phyloP scores from a whole-genome alignment of 2,797 vertebrate genomes.

The Chloroceryle inda region DNA sequence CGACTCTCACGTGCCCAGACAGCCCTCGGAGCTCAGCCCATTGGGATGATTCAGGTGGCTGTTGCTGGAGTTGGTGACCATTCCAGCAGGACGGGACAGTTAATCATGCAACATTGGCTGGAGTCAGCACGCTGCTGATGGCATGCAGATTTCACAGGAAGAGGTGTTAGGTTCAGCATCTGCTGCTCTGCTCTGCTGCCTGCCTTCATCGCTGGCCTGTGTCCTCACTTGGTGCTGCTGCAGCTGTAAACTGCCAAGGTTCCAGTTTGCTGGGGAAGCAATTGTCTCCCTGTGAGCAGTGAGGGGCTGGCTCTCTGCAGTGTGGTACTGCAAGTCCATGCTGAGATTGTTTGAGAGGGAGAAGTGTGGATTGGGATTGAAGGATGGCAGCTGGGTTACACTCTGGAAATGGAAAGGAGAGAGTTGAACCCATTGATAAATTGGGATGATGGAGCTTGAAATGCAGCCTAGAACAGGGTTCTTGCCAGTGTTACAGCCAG shows the following conservation, averaged over 20 bases:
- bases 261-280: not conserved
- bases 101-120: not conserved
- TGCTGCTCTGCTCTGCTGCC: fast-evolving
- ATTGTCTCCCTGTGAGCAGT: not conserved
- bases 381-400: not conserved
- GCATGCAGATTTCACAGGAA: fast-evolving
- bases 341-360: not conserved
- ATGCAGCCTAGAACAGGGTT: not conserved
- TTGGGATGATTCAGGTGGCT: not conserved
- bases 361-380: not conserved
- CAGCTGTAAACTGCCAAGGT: not conserved
- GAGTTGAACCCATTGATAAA: not conserved
- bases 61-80: not conserved
- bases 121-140: fast-evolving
- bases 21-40: not conserved
- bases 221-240: not conserved
- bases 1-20: not conserved
- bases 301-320: not conserved
- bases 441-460: not conserved
- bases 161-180: not conserved
- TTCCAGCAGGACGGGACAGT: not conserved
- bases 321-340: not conserved
- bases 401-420: not conserved
- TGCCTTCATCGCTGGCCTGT: not conserved
- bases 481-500: not conserved